Evolutionary conservation across 2,113 vertebrate species (phyloP).

Genomic region (Muntiacus reevesi): DNA sequence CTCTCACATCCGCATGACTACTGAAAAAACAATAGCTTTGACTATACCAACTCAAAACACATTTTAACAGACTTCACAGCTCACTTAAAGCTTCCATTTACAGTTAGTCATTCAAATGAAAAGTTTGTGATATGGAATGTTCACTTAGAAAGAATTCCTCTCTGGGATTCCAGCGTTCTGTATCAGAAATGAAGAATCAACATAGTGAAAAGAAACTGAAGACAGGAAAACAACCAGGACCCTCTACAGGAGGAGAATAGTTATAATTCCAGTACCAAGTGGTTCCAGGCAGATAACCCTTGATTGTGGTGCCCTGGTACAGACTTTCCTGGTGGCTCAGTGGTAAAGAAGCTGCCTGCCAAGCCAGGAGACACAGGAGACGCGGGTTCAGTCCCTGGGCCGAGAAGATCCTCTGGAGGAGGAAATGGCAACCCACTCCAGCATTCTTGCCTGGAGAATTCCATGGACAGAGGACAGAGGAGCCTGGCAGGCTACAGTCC

Average conservation of each 20-base stretch:
- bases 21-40: background rate
- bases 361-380: background rate
- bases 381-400: background rate
- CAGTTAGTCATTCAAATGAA: constrained; percentile 31
- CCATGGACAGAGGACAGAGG: background rate
- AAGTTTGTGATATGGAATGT: constrained; percentile 35
- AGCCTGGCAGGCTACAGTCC: background rate
- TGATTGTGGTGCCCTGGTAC: constrained; percentile 85
- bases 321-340: constrained; percentile 52
- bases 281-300: constrained; percentile 78
- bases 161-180: constrained; percentile 40
- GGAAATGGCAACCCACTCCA: background rate
- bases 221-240: constrained; percentile 91
- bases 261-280: constrained; percentile 90
- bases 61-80: constrained; percentile 65
- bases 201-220: constrained; percentile 91
- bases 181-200: constrained; percentile 67
- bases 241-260: constrained; percentile 86
- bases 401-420: background rate
- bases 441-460: background rate
- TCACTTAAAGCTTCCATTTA: constrained; percentile 64
- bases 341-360: background rate
- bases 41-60: constrained; percentile 49
- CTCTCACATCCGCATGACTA: background rate
- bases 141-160: constrained; percentile 31